Percentiles rank a stretch among this genome's conserved stretches.
Evolutionary conservation across 2,113 vertebrate species (phyloP).

Genomic region (Varanus salvator): DNA sequence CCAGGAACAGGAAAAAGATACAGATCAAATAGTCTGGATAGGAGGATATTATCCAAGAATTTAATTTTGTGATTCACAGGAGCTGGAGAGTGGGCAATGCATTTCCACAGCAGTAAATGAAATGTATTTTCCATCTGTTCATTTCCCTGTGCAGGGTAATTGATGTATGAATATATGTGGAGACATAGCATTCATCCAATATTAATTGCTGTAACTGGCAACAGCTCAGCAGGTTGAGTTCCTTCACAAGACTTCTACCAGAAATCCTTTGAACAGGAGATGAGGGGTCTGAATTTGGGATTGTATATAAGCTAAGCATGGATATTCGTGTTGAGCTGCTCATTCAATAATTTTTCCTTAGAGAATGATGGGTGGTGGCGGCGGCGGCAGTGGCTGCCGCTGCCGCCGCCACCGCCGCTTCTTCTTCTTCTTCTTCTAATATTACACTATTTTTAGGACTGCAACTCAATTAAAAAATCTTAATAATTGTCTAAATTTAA

Average conservation of each 20-base stretch:
- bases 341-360: not conserved
- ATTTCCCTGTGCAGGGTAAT: not conserved
- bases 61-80: slow-evolving; percentile 72
- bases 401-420: too few species aligned
- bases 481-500: not conserved
- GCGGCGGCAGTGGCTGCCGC: too few species aligned
- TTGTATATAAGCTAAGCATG: not conserved
- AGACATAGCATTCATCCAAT: not conserved
- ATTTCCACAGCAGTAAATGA: slow-evolving; percentile 59
- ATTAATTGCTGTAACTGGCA: too few species aligned
- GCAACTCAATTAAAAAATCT: not conserved
- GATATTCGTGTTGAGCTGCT: not conserved
- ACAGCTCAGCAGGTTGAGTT: not conserved
- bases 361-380: not conserved
- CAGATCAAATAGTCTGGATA: slow-evolving; percentile 70
- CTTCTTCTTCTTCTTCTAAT: not conserved
- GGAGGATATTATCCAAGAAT: slow-evolving; percentile 67
- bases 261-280: not conserved
- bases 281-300: not conserved
- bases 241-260: not conserved
- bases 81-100: slow-evolving; percentile 62
- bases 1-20: slow-evolving; percentile 70
- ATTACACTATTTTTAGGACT: not conserved
- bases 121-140: slow-evolving; percentile 28
- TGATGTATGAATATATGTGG: not conserved